Evolutionary conservation across 2,888 invertebrate genomes (phyloP).

Genomic region (Abscondita cerata): DNA sequence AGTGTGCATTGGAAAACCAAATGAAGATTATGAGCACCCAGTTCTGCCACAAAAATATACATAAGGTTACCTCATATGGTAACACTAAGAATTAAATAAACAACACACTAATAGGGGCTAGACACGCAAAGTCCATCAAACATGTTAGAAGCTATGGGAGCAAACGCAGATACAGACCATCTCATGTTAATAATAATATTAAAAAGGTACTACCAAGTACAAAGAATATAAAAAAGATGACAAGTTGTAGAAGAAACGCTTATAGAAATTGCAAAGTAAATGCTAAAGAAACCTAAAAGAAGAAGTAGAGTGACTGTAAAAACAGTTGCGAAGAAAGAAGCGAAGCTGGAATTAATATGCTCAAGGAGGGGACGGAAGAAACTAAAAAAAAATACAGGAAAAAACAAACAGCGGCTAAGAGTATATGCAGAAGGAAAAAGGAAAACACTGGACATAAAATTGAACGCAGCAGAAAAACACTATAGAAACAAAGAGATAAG

Average conservation of each 20-base stretch:
- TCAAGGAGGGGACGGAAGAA: slow-evolving; percentile 9
- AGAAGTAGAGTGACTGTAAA: slow-evolving; percentile 13
- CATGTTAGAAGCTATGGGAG: slow-evolving; percentile 10
- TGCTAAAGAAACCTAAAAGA: slow-evolving; percentile 16
- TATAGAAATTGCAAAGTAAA: slow-evolving; percentile 11
- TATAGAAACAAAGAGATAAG: slow-evolving; percentile 8
- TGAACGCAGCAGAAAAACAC: slow-evolving; percentile 7
- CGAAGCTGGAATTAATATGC: slow-evolving; percentile 5
- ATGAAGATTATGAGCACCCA: slow-evolving; percentile 14
- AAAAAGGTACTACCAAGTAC: not conserved
- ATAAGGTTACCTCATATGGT: too few relatives aligned
- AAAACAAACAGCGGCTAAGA: too few relatives aligned
- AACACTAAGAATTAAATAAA: slow-evolving; percentile 10
- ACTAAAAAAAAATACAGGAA: slow-evolving; percentile 12
- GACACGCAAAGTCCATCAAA: slow-evolving; percentile 12
- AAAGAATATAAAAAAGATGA: slow-evolving; percentile 15
- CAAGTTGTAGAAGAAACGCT: slow-evolving; percentile 10
- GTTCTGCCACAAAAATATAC: too few relatives aligned
- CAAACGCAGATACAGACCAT: slow-evolving; percentile 13
- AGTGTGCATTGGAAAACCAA: slow-evolving; percentile 6
- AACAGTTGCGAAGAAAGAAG: slow-evolving; percentile 14
- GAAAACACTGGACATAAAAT: too few relatives aligned
- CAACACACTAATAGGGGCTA: slow-evolving; percentile 10
- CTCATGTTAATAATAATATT: slow-evolving; percentile 11
- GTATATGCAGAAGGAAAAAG: not conserved